Conservation (phyloP, 2,113 vertebrate species). For the Pogonocichla stellata region DNA sequence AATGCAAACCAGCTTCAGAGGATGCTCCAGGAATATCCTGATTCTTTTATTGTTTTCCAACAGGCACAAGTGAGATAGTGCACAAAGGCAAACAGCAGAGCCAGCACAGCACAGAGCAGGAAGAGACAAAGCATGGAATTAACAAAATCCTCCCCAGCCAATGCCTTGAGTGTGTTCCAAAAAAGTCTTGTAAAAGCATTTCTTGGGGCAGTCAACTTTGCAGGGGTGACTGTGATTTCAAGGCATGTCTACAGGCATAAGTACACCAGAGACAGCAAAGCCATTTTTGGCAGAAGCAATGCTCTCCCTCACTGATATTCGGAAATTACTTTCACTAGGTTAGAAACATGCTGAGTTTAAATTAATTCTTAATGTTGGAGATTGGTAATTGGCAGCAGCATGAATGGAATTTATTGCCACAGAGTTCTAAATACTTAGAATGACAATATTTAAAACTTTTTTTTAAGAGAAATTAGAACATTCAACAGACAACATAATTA, state of each 20-base stretch:
- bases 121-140: rapidly evolving
- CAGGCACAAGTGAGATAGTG: not conserved
- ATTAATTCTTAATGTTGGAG: not conserved
- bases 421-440: not conserved
- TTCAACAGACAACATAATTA: not conserved
- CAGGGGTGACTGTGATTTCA: not conserved
- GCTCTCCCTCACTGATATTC: not conserved
- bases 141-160: not conserved
- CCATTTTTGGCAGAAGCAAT: not conserved
- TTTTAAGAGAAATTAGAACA: not conserved
- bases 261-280: not conserved
- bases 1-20: not conserved
- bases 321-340: not conserved
- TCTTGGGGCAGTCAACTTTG: not conserved
- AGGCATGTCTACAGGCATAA: not conserved
- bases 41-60: not conserved
- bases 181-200: not conserved
- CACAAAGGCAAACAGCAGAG: not conserved
- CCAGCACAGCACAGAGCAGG: not conserved
- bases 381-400: not conserved
- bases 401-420: not conserved
- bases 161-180: not conserved
- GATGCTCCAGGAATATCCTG: not conserved
- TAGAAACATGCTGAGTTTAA: not conserved
- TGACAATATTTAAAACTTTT: not conserved